phyloP scores from a whole-genome alignment of 2,888 invertebrate genomes.

The Drosophila setosimentum region DNA sequence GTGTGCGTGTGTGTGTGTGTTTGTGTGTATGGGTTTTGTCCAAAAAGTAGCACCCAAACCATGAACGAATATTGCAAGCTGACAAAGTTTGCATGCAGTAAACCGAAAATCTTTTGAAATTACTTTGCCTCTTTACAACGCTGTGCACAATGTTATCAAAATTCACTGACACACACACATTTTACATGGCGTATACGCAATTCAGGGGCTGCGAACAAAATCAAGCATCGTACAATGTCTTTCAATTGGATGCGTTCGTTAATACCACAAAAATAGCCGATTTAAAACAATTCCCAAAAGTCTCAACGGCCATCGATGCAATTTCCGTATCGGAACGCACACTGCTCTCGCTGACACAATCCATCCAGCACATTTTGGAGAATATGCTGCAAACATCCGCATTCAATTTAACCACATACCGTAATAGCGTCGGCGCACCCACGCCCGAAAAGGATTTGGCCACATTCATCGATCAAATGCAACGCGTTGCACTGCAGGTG shows the following conservation, averaged over 20 bases:
- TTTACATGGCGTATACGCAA: slow-evolving; percentile 34
- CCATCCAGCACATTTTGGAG: slow-evolving; percentile 84
- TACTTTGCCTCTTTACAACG: slow-evolving; percentile 37
- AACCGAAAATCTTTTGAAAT: slow-evolving; percentile 47
- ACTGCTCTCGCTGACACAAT: slow-evolving; percentile 83
- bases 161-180: background rate
- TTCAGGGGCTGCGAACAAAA: slow-evolving; percentile 90
- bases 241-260: slow-evolving; percentile 89
- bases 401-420: slow-evolving; percentile 84
- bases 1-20: background rate
- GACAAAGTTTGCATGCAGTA: slow-evolving; percentile 19
- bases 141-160: slow-evolving; percentile 8
- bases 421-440: slow-evolving; percentile 83
- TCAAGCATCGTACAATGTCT: slow-evolving; percentile 90
- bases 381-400: slow-evolving; percentile 84
- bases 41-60: slow-evolving; percentile 19
- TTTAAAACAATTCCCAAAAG: slow-evolving; percentile 84
- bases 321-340: slow-evolving; percentile 84
- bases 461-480: slow-evolving; percentile 86
- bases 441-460: slow-evolving; percentile 85
- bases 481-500: slow-evolving; percentile 85
- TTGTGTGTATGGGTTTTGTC: slow-evolving; percentile 12
- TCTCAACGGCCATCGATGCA: slow-evolving; percentile 83
- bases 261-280: slow-evolving; percentile 88
- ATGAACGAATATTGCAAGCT: slow-evolving; percentile 20